Base-by-base conservation (phyloP, 2,888 invertebrate species). In the Colletes collaris region DNA sequence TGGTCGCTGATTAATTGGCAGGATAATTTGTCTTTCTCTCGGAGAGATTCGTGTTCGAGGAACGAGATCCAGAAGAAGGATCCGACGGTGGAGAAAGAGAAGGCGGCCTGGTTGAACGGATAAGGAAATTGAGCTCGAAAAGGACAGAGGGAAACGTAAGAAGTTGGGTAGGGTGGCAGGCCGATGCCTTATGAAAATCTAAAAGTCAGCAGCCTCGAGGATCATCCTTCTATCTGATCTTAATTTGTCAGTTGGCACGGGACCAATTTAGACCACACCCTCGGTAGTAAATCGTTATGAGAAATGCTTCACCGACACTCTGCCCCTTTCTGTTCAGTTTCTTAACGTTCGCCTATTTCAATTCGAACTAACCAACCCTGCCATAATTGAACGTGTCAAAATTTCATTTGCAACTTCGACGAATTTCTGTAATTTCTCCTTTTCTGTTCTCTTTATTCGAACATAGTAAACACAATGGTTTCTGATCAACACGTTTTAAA, bases 141-240 rank as follows among this genome's bases (percentile, higher is more conserved):
- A 72, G 65, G 55, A 50, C 66, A 73, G 75, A 69, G 73, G 60
- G 76, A 66, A 76, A 69, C 59, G 72, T 64, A 65, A 76, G 70
- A 58, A 27, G 63, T 60, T 65, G 70, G 35, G 52, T 75, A 65
- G 82, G 85, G 82, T 72, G 78, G 76, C 79, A 53, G 59, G 53
- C 68, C 70, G 79, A 81, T 79, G 79, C 83, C 87, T 90, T 89
- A 90, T 86, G 88, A 90, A 91, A 92, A 92, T 90, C 86, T 88
- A 86, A 88, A 90, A 91, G 91, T 92, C 92, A 92, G 92, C 92
- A 92, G 84, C 89, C 83, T 66, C 79, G 82, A 71, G 87, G 92
- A 92, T 92, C 79, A 92, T 92, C 92, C 84, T 81, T 90, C 84
- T 92, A 92, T 92, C 92, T 89, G 92, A 92, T 92, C 89, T 90